Conservation (phyloP, 2,113 vertebrate species). For the Lycocorax pyrrhopterus region DNA sequence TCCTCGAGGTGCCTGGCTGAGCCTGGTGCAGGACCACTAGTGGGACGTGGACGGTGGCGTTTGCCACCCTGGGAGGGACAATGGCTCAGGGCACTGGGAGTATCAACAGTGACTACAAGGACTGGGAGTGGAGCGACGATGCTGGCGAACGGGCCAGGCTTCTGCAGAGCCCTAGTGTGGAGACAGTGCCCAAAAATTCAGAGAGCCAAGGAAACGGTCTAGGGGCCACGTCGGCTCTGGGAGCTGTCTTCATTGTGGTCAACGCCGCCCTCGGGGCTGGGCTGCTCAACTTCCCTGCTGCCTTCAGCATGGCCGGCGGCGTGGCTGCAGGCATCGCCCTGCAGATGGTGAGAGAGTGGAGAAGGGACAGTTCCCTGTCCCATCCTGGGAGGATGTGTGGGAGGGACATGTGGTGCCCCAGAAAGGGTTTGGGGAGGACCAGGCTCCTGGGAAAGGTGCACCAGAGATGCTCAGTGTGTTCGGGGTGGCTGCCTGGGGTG, state of each 20-base stretch:
- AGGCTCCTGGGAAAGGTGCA: background rate
- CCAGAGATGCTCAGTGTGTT: background rate
- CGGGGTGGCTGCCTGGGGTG: background rate
- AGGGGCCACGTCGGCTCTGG: slow-evolving; percentile 74
- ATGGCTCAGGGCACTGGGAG: slow-evolving; percentile 75
- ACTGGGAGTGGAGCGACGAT: slow-evolving; percentile 79
- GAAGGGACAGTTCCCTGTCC: background rate
- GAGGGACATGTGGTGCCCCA: background rate
- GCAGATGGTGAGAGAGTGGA: slow-evolving; percentile 83
- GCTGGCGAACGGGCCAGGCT: slow-evolving; percentile 87
- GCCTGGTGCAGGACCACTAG: background rate
- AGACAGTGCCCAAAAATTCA: slow-evolving; percentile 46
- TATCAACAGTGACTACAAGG: slow-evolving; percentile 82
- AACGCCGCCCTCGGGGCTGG: slow-evolving; percentile 94
- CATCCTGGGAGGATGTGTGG: background rate
- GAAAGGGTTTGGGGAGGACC: background rate
- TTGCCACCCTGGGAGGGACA: background rate
- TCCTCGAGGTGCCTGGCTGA: accelerated
- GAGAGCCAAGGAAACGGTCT: background rate
- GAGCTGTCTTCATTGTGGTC: slow-evolving; percentile 92
- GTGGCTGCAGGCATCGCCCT: slow-evolving; percentile 82
- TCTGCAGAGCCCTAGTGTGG: slow-evolving; percentile 89
- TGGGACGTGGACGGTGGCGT: background rate
- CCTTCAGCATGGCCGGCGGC: slow-evolving; percentile 90
- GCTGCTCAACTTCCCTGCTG: slow-evolving; percentile 94